These are phyloP conservation scores for Epizoanthus rinbou DNA, from an alignment of 92 coral and sea anemone species.

Conservation along the genomic window DNA sequence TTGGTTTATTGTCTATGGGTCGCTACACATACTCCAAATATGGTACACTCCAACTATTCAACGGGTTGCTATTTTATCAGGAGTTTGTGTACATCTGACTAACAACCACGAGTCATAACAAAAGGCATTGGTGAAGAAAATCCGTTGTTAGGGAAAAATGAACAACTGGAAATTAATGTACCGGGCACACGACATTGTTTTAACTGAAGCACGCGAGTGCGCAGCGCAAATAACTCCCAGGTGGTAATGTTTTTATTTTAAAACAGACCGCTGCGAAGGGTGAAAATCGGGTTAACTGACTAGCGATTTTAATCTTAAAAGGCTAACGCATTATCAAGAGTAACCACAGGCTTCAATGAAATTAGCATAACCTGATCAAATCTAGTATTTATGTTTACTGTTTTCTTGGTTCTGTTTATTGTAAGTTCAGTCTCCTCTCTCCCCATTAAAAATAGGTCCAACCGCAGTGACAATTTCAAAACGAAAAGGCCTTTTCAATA, in stretches of 20 bases:
- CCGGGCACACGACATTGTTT: conserved; percentile 32
- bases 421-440: no score
- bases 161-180: conserved; percentile 22
- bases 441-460: no score
- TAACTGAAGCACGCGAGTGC: conserved; percentile 25
- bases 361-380: no score
- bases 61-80: conserved; percentile 38
- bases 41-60: neutral
- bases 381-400: no score
- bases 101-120: conserved; percentile 38
- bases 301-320: no score
- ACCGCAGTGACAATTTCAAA: no score
- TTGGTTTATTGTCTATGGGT: conserved; percentile 16
- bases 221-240: neutral
- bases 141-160: conserved; percentile 10
- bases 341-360: no score
- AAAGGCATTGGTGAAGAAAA: conserved; percentile 27
- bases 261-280: no score
- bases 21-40: neutral
- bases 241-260: neutral
- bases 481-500: no score
- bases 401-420: no score
- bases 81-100: neutral
- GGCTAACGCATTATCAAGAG: no score
- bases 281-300: no score